These are phyloP conservation scores for Lypha dubia DNA, from an alignment of 2,888 invertebrate species.

Conservation along the genomic window DNA sequence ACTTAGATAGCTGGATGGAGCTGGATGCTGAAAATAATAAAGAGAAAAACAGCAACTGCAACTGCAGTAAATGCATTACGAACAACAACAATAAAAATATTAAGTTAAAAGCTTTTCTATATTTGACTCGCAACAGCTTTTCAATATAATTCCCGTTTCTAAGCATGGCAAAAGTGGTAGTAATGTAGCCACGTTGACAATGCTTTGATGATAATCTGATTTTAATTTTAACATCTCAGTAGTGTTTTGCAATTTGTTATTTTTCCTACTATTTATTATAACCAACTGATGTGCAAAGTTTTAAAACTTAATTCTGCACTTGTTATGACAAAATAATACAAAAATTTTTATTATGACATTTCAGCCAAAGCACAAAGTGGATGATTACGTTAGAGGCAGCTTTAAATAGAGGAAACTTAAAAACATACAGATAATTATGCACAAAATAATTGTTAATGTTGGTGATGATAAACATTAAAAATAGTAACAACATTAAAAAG, in stretches of 20 bases:
- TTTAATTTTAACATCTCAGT: constrained; percentile 65
- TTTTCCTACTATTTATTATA: constrained; percentile 31
- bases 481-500: constrained; percentile 1
- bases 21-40: not conserved
- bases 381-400: constrained; percentile 27
- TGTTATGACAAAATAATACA: constrained; percentile 33
- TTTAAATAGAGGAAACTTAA: constrained; percentile 11
- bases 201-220: constrained; percentile 69
- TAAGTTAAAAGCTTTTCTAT: constrained; percentile 1
- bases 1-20: too few species aligned
- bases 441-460: constrained; percentile 22
- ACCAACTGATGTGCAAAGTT: constrained; percentile 55
- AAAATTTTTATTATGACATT: constrained; percentile 56
- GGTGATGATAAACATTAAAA: constrained; percentile 8
- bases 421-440: constrained; percentile 38
- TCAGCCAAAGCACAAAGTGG: constrained; percentile 20
- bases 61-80: not conserved
- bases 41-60: constrained; percentile 12
- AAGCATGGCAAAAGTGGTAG: not conserved
- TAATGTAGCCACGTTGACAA: constrained; percentile 40
- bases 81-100: not conserved
- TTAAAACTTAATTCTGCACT: constrained; percentile 53
- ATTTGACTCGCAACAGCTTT: constrained; percentile 1
- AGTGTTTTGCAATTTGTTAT: constrained; percentile 45
- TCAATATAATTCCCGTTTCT: not conserved